Evolutionary conservation across 2,113 vertebrate genomes (phyloP), one percentile per base, ranked within the genome.

Genomic region (Nycticorax nycticorax): DNA sequence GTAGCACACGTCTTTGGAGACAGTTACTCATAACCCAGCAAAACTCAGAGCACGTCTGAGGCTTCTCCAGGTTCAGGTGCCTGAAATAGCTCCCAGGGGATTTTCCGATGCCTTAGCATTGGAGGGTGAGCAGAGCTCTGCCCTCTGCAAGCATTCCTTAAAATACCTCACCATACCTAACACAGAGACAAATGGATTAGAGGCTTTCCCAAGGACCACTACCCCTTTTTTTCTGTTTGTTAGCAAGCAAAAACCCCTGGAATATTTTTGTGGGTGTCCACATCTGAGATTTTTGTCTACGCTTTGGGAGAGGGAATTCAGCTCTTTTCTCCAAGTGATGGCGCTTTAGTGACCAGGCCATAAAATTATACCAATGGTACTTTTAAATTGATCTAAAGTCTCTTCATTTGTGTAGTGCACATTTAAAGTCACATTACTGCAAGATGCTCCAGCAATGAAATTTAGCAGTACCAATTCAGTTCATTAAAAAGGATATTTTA

Each of bases 401-500:
- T 93, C 68, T 87, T 96, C 93, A 85, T 96, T 95, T 89, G 77
- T 75, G 56, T 91, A 62, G 76, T 37, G 89, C 89, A 72, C 89
- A 94, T 96, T 96, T 94, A 97, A 81, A 91, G 83, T 64, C 76
- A 94, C 80, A 71, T 94, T 95, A 96, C 5, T 63, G 53, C 63
- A 93, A 93, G 95, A 92, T 77, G 86, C 73, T 91, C 30, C 91
- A 81, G 96, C 93, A 95, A 72, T 92, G 92, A 93, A 94, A 96
- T 92, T 91, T 63, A 86, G 83, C 85, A 85, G 96, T 78, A 91
- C 83, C 86, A 92, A 92, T 96, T 93, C 88, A 85, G 86, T 92
- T 94, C 93, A 96, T 96, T 97, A 96, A 92, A 93, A 95, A 92
- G 48, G 79, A 26, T 94, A 87, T 95, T 96, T 94, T 79, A 94